A percentile compares a stretch with the other conserved stretches of the same genome.
phyloP scores from a whole-genome alignment of 2,888 invertebrate species.

The Tipula vernalis region DNA sequence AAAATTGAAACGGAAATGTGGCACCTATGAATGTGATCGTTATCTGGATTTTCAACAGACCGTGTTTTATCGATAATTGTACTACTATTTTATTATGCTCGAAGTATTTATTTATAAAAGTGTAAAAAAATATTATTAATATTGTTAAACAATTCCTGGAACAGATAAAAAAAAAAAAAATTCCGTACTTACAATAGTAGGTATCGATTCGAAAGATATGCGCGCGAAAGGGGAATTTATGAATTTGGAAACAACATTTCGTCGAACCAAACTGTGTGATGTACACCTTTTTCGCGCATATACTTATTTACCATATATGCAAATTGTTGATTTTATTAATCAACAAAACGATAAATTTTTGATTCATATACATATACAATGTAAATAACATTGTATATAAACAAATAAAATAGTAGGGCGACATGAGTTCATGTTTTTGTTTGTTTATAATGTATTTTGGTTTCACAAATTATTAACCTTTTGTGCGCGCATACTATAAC shows the following conservation, averaged over 20 bases:
- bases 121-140: neutral
- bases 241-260: neutral
- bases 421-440: neutral
- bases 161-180: neutral
- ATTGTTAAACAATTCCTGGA: neutral
- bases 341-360: neutral
- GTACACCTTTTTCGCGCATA: neutral
- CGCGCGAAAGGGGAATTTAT: neutral
- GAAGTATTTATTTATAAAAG: neutral
- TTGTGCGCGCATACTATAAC: neutral
- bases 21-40: neutral
- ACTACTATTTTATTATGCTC: neutral
- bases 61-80: neutral
- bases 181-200: no score
- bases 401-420: neutral
- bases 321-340: neutral
- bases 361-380: neutral
- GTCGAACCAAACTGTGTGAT: neutral
- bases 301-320: neutral
- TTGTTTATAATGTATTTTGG: neutral
- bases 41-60: neutral
- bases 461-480: neutral
- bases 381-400: neutral
- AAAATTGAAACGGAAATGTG: neutral
- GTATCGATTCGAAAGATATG: neutral